Evolutionary conservation across 2,888 invertebrate genomes (phyloP).

Genomic region (Cylloceria caligata): DNA sequence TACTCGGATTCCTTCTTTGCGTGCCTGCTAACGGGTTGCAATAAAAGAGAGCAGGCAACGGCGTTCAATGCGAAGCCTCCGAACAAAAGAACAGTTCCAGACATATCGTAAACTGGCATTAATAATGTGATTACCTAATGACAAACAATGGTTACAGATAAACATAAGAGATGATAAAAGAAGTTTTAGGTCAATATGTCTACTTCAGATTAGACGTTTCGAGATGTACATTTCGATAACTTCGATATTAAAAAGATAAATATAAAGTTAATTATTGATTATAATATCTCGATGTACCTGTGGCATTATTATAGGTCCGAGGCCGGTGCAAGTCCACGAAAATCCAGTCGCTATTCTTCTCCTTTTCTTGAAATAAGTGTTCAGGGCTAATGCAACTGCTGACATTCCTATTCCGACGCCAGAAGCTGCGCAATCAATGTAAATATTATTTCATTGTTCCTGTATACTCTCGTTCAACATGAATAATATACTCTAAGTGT

Average conservation of each 20-base stretch:
- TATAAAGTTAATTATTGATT: neutral
- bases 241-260: neutral
- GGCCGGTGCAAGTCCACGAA: conserved; percentile 90
- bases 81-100: conserved; percentile 89
- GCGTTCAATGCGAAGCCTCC: conserved; percentile 89
- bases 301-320: conserved; percentile 91
- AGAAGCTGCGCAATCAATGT: conserved; percentile 84
- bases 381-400: conserved; percentile 89
- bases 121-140: conserved; percentile 87
- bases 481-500: neutral
- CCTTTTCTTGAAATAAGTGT: conserved; percentile 90
- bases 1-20: conserved; percentile 84
- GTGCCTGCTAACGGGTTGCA: conserved; percentile 92
- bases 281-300: conserved; percentile 74
- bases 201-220: neutral
- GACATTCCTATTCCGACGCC: conserved; percentile 89
- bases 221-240: neutral
- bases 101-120: conserved; percentile 87
- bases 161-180: too few relatives aligned
- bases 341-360: conserved; percentile 90
- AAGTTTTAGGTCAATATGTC: neutral
- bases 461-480: neutral
- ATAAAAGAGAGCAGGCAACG: conserved; percentile 88
- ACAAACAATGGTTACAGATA: neutral
- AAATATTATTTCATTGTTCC: conserved; percentile 49